These are phyloP conservation scores for Ailuropoda melanoleuca DNA, from an alignment of 2,113 vertebrate species.

Conservation along the genomic window DNA sequence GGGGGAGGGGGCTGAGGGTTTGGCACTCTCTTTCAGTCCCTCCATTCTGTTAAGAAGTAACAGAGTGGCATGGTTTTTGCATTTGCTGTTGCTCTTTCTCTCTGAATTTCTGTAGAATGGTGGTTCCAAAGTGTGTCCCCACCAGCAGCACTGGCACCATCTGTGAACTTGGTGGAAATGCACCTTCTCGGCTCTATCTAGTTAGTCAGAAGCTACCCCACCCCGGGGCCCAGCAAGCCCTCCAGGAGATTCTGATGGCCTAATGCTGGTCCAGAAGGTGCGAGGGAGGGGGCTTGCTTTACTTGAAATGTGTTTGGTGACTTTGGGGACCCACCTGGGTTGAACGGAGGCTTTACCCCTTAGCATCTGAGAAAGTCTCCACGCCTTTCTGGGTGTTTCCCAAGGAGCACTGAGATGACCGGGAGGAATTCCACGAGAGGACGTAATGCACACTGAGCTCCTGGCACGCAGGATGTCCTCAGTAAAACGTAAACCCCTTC, in stretches of 20 bases:
- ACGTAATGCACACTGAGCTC: fast-evolving
- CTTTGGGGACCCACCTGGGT: not conserved
- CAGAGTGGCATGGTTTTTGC: not conserved
- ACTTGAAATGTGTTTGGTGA: fast-evolving
- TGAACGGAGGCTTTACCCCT: too few relatives aligned
- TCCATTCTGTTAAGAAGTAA: not conserved
- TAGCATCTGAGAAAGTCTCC: not conserved
- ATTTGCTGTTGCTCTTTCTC: not conserved
- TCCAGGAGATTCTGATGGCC: not conserved
- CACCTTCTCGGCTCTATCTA: not conserved
- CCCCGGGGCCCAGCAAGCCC: fast-evolving
- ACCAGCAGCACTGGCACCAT: fast-evolving
- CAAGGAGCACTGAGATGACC: fast-evolving
- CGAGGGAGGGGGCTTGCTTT: fast-evolving
- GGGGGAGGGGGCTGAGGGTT: too few relatives aligned
- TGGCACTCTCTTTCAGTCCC: too few relatives aligned
- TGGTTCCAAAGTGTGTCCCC: not conserved
- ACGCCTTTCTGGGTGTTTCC: fast-evolving
- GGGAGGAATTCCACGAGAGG: not conserved
- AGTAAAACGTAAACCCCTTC: fast-evolving
- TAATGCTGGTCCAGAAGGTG: not conserved
- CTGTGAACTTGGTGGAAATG: not conserved
- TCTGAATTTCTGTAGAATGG: not conserved
- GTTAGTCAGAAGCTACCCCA: not conserved
- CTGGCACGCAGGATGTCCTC: not conserved